Evolutionary conservation across 30 jellyfish, hydroid and myxozoan species (phyloP).

Genomic region (Chrysaora quinquecirrha): DNA sequence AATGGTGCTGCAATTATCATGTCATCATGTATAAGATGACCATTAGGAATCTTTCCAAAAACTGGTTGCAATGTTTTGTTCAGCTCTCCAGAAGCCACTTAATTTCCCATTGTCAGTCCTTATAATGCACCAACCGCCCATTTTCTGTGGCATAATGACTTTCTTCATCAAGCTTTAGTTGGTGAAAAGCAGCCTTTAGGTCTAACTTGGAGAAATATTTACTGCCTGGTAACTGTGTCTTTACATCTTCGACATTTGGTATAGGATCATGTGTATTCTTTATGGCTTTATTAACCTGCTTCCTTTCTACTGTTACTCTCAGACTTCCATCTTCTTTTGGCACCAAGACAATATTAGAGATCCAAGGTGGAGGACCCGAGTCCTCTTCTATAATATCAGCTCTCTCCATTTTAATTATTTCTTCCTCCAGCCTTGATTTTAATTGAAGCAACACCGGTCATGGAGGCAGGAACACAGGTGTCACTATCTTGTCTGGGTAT

Average conservation of each 20-base stretch:
- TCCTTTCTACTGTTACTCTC: conserved; percentile 54
- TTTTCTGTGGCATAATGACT: conserved; percentile 47
- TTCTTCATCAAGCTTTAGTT: conserved; percentile 57
- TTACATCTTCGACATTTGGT: conserved; percentile 64
- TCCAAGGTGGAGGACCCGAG: conserved; percentile 62
- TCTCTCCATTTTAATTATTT: conserved; percentile 46
- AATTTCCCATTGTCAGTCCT: conserved; percentile 67
- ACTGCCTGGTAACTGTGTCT: conserved; percentile 50
- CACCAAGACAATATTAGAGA: conserved; percentile 63
- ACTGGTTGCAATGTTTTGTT: conserved; percentile 51
- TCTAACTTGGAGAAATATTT: conserved; percentile 57
- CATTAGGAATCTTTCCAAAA: conserved; percentile 36
- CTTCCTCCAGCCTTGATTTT: conserved; percentile 27
- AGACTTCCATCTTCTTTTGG: conserved; percentile 59
- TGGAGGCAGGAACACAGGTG: conserved; percentile 53
- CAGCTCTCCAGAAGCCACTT: conserved; percentile 66
- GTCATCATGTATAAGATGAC: conserved; percentile 58
- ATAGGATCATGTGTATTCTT: conserved; percentile 42
- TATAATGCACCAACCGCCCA: conserved; percentile 51
- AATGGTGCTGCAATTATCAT: conserved; percentile 53
- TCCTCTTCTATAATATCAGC: conserved; percentile 58
- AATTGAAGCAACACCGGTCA: conserved; percentile 54
- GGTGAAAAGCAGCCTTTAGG: conserved; percentile 75
- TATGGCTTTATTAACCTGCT: conserved; percentile 51
- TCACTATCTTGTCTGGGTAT: background rate